These are phyloP conservation scores for Alca torda DNA, from an alignment of 2,797 vertebrate genomes.

Conservation along the genomic window DNA sequence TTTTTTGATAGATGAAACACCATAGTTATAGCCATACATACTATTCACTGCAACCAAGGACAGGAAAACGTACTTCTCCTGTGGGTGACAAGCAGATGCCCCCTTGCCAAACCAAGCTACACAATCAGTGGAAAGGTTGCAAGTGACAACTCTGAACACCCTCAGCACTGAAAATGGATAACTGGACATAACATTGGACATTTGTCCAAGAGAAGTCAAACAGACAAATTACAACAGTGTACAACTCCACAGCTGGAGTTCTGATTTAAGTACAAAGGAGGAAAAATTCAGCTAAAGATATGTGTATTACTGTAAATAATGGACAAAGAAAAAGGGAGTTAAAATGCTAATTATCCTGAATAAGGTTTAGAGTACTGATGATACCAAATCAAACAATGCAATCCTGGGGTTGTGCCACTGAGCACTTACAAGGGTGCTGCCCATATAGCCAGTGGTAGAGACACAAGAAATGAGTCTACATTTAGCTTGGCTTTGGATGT, in stretches of 20 bases:
- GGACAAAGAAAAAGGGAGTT: neutral
- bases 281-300: neutral
- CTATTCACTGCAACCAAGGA: neutral
- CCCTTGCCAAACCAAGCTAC: neutral
- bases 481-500: neutral
- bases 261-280: neutral
- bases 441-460: neutral
- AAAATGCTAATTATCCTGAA: neutral
- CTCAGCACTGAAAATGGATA: neutral
- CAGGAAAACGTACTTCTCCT: neutral
- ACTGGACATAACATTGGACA: neutral
- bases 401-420: neutral
- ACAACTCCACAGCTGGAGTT: neutral
- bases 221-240: neutral
- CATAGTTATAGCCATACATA: neutral
- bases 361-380: neutral
- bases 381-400: neutral
- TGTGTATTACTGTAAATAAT: neutral
- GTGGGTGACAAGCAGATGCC: neutral
- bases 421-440: neutral
- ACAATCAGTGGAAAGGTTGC: neutral
- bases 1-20: neutral
- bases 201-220: neutral
- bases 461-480: neutral
- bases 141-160: neutral